These are phyloP conservation scores for Dicentrarchus labrax DNA, from an alignment of 2,113 vertebrate genomes.

Conservation along the genomic window DNA sequence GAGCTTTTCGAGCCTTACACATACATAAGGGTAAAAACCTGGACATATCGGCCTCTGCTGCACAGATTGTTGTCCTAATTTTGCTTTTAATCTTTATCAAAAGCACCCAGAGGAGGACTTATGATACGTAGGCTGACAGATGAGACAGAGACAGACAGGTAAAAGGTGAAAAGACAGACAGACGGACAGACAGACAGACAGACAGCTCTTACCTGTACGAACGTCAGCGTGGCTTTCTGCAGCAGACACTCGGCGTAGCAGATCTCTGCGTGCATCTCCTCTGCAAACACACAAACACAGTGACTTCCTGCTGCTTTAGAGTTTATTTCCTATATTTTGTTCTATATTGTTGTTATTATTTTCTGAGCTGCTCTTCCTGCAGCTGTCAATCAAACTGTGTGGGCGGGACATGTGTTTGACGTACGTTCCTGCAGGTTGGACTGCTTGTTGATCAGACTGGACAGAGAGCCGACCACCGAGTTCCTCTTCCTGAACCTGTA, in stretches of 20 bases:
- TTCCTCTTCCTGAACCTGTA: slow-evolving; percentile 92
- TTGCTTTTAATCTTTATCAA: not conserved
- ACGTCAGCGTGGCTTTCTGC: slow-evolving; percentile 96
- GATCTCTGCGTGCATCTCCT: slow-evolving; percentile 98
- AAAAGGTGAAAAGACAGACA: not conserved
- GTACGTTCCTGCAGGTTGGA: slow-evolving; percentile 91
- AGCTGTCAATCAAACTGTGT: not conserved
- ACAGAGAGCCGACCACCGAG: slow-evolving; percentile 92
- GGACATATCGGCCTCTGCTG: too few species aligned
- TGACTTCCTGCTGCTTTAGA: not conserved
- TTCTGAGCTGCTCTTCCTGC: not conserved
- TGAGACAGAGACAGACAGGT: too few species aligned
- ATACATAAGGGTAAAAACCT: too few species aligned
- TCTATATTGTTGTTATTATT: not conserved
- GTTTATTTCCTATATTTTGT: too few species aligned
- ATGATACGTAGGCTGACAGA: too few species aligned
- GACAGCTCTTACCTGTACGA: slow-evolving; percentile 90
- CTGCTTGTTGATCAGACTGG: slow-evolving; percentile 92
- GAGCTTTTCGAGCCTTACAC: too few species aligned
- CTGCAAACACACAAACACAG: slow-evolving; percentile 78
- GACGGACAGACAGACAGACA: not conserved
- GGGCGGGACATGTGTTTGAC: not conserved
- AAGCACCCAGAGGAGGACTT: too few species aligned
- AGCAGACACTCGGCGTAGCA: slow-evolving; percentile 98
- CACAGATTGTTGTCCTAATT: not conserved